These are phyloP conservation scores for Ceyx melanurus DNA, from an alignment of 2,113 vertebrate genomes.

Conservation along the genomic window DNA sequence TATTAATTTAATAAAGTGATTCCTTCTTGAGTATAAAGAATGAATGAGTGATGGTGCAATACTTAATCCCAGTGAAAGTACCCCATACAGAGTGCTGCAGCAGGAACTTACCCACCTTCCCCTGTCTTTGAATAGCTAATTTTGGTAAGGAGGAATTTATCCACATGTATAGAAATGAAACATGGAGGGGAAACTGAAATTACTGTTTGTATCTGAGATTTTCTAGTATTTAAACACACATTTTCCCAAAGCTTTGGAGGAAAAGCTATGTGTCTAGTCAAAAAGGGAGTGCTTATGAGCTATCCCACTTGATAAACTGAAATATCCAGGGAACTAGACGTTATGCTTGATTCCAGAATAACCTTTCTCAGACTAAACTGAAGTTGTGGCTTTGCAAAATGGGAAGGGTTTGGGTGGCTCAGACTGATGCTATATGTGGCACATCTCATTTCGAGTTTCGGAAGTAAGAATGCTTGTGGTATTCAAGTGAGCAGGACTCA, in stretches of 20 bases:
- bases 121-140: neutral
- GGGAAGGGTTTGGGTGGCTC: neutral
- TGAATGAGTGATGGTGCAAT: neutral
- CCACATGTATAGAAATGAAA: neutral
- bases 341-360: neutral
- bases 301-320: neutral
- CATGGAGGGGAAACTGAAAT: accelerated
- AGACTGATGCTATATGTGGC: neutral
- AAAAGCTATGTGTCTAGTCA: neutral
- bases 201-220: neutral
- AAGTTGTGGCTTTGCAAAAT: neutral
- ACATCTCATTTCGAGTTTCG: slow-evolving; percentile 1
- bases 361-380: neutral
- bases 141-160: neutral
- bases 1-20: neutral
- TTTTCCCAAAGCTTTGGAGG: neutral
- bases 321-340: neutral
- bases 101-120: neutral
- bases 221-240: neutral
- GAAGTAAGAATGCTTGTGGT: neutral
- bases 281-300: neutral
- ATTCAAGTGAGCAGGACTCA: neutral
- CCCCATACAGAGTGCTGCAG: neutral
- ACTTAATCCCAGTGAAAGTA: neutral
- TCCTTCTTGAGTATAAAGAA: neutral